phyloP scores from a whole-genome alignment of 2,113 vertebrate genomes.

The Psilopsiagon aurifrons region DNA sequence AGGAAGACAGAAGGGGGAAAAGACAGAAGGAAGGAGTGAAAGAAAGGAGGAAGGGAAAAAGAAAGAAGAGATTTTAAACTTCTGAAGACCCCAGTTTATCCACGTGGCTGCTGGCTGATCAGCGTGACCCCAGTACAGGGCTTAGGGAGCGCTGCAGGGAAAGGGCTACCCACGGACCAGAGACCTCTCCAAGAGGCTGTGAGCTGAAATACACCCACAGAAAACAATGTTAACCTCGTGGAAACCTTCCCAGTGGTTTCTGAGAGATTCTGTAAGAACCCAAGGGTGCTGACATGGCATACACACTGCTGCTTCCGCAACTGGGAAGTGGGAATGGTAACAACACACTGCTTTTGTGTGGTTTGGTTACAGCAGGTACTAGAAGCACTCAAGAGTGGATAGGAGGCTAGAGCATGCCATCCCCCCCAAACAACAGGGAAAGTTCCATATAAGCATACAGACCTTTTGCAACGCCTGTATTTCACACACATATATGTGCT shows the following conservation, averaged over 20 bases:
- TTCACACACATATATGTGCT: neutral
- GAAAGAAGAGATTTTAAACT: neutral
- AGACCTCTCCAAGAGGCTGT: neutral
- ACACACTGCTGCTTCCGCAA: neutral
- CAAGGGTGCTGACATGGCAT: neutral
- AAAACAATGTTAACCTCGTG: neutral
- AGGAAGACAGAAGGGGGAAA: neutral
- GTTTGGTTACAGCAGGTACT: neutral
- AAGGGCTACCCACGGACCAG: neutral
- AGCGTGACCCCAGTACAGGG: rapidly evolving
- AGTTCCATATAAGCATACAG: neutral
- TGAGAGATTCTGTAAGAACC: neutral
- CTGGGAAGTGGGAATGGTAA: neutral
- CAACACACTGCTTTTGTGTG: neutral
- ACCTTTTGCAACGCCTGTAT: neutral
- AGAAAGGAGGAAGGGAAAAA: neutral
- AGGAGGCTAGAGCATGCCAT: neutral
- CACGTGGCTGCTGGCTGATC: neutral
- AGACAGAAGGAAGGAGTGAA: neutral
- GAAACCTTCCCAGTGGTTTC: neutral
- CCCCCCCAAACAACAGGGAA: neutral
- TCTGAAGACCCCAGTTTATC: neutral
- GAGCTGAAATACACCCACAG: neutral
- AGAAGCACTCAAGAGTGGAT: neutral
- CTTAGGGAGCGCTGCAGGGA: neutral